These are phyloP conservation scores for Porites evermanni DNA, from an alignment of 92 coral and sea anemone genomes.

Conservation along the genomic window DNA sequence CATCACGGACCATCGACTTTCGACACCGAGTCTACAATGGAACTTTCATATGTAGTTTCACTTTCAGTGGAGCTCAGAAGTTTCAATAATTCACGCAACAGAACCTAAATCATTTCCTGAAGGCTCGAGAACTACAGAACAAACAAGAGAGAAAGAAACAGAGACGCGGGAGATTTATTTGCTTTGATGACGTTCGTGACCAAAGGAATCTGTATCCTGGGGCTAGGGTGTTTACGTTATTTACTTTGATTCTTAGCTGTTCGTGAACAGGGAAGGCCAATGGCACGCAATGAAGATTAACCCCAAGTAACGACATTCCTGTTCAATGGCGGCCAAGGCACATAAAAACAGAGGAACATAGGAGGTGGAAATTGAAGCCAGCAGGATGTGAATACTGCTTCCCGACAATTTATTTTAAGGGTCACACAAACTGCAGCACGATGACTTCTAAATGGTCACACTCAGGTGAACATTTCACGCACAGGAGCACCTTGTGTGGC, in stretches of 20 bases:
- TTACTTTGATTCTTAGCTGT: background rate
- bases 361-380: no score
- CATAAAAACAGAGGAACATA: no score
- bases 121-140: background rate
- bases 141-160: no score
- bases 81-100: background rate
- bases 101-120: background rate
- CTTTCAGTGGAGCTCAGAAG: background rate
- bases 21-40: background rate
- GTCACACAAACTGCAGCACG: no score
- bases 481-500: no score
- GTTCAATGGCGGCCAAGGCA: no score
- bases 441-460: no score
- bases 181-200: background rate
- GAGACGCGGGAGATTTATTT: background rate
- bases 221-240: conserved; percentile 5
- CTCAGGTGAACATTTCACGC: no score
- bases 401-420: no score
- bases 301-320: no score
- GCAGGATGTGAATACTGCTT: no score
- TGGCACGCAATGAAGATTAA: conserved; percentile 11
- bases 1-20: background rate
- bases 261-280: background rate
- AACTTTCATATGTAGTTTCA: background rate
- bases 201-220: background rate